These are phyloP conservation scores for Chelidonichthys spinosus DNA, from an alignment of 2,797 vertebrate species.

Conservation along the genomic window DNA sequence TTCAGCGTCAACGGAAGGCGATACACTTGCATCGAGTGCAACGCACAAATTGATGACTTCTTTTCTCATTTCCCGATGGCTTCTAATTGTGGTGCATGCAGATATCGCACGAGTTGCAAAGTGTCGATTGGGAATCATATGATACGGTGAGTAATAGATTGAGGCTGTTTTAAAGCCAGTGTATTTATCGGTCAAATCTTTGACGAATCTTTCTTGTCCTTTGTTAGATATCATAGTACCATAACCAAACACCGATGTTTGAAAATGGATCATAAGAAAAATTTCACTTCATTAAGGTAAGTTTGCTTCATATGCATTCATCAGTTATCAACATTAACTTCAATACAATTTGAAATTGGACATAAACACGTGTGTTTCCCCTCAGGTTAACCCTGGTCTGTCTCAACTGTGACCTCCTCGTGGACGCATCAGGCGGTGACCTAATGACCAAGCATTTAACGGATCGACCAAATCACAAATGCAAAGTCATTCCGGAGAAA, in stretches of 20 bases:
- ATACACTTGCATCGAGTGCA: conserved; percentile 95
- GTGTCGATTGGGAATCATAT: conserved; percentile 94
- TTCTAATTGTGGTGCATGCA: conserved; percentile 92
- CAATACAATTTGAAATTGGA: neutral
- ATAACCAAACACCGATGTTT: conserved; percentile 88
- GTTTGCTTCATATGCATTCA: conserved; percentile 17
- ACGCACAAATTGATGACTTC: conserved; percentile 88
- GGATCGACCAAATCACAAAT: conserved; percentile 88
- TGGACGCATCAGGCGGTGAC: conserved; percentile 88
- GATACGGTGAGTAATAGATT: conserved; percentile 86
- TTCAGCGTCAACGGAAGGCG: conserved; percentile 80
- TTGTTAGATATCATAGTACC: conserved; percentile 91
- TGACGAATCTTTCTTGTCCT: conserved; percentile 13
- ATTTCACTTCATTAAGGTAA: conserved; percentile 85
- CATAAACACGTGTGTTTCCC: conserved; percentile 15
- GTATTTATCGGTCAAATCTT: neutral
- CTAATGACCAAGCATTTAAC: conserved; percentile 93
- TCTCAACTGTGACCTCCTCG: conserved; percentile 92
- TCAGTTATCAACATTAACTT: too few species aligned
- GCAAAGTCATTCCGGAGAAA: conserved; percentile 91
- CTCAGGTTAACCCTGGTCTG: conserved; percentile 91
- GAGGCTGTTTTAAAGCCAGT: neutral
- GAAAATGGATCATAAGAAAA: conserved; percentile 86
- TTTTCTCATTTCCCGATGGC: conserved; percentile 92
- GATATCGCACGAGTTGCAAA: conserved; percentile 95